Percentiles rank a stretch among this genome's conserved stretches.
These are phyloP conservation scores for Casuarius casuarius DNA, from an alignment of 2,113 vertebrate species.

Conservation along the genomic window DNA sequence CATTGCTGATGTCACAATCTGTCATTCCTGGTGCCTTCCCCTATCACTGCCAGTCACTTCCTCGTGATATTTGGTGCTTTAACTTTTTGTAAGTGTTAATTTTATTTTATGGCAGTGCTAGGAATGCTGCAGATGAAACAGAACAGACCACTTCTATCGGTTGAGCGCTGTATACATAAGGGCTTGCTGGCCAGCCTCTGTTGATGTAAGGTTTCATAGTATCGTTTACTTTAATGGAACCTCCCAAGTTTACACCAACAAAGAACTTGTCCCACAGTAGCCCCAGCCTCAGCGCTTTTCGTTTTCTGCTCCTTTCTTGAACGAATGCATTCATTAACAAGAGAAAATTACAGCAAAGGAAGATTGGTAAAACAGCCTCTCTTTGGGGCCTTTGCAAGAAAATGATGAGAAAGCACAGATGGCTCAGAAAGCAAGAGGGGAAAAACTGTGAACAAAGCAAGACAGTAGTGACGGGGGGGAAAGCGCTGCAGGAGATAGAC, in stretches of 20 bases:
- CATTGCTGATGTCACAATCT: neutral
- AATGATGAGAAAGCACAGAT: slow-evolving; percentile 66
- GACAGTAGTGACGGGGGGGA: neutral
- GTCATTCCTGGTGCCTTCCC: neutral
- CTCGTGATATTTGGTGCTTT: neutral
- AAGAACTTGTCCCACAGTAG: slow-evolving; percentile 20
- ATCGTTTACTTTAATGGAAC: slow-evolving; percentile 20
- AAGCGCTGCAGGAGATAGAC: neutral
- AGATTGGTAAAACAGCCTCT: slow-evolving; percentile 49
- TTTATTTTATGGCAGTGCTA: neutral
- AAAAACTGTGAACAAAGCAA: slow-evolving; percentile 63
- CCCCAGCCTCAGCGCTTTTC: slow-evolving; percentile 2
- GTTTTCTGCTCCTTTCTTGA: slow-evolving; percentile 53
- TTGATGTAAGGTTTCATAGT: neutral
- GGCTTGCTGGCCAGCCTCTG: neutral
- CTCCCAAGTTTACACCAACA: slow-evolving; percentile 25
- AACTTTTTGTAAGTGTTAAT: neutral
- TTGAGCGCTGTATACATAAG: neutral
- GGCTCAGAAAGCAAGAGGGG: slow-evolving; percentile 45
- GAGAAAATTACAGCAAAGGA: slow-evolving; percentile 25
- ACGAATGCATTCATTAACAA: slow-evolving; percentile 58
- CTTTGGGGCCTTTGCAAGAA: neutral
- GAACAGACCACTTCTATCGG: neutral
- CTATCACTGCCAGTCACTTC: neutral
- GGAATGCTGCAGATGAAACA: neutral